Evolutionary conservation across 1,140 invertebrate species (phyloP).

Genomic region (Saccostrea glomerata): DNA sequence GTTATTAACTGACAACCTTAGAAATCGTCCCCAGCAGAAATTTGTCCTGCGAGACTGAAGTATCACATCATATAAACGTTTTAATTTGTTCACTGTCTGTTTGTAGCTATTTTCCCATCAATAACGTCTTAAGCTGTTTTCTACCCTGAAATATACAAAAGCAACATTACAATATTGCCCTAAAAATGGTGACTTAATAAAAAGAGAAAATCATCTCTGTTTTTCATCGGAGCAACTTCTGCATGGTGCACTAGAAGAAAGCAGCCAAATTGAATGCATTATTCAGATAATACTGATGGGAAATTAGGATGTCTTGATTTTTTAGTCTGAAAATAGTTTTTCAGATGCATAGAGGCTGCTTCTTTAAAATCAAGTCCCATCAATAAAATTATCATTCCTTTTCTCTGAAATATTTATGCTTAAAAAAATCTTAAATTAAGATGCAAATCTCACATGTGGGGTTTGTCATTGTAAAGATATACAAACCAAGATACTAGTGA

Average conservation of each 20-base stretch:
- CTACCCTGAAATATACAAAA: background rate
- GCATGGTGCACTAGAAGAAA: background rate
- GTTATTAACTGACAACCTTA: background rate
- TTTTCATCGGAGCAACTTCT: background rate
- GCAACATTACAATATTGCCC: background rate
- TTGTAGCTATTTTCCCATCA: background rate
- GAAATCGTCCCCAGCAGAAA: background rate
- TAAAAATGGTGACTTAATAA: background rate
- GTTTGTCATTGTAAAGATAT: no score
- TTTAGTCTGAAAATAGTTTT: no score
- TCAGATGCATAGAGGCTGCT: no score
- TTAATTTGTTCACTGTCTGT: background rate
- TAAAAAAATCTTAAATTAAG: no score
- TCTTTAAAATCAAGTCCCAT: no score
- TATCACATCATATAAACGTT: slow-evolving; percentile 3
- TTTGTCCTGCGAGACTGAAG: background rate
- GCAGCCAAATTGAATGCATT: background rate
- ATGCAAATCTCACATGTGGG: no score
- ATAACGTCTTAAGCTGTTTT: background rate
- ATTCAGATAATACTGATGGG: no score
- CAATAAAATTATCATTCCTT: no score
- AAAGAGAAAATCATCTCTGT: background rate
- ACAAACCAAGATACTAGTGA: no score
- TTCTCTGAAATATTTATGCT: no score
- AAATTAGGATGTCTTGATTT: no score